These are phyloP conservation scores for Tetramorium bicarinatum DNA, from an alignment of 2,888 invertebrate species.

Conservation along the genomic window DNA sequence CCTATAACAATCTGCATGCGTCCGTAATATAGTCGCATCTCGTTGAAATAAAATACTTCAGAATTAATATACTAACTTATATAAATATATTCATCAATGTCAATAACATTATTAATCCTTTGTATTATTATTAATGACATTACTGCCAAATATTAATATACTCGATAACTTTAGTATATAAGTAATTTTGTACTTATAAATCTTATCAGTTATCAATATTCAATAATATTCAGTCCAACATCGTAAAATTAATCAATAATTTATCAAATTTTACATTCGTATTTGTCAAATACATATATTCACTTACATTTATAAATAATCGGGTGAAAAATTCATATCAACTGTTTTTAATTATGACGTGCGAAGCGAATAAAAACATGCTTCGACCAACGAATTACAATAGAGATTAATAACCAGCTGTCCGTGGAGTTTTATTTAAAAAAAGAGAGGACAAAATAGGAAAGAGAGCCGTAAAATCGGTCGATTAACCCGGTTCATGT, in stretches of 20 bases:
- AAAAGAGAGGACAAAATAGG: background rate
- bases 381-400: background rate
- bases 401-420: background rate
- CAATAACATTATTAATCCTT: background rate
- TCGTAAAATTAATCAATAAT: slow-evolving; percentile 19
- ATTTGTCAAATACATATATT: slow-evolving; percentile 16
- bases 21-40: background rate
- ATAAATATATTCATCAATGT: background rate
- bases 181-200: background rate
- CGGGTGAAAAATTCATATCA: slow-evolving; percentile 17
- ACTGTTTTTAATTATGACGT: slow-evolving; percentile 21
- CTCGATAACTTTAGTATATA: background rate
- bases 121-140: background rate
- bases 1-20: background rate
- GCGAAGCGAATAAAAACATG: slow-evolving; percentile 25
- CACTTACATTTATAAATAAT: background rate
- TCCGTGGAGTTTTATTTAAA: slow-evolving; percentile 21
- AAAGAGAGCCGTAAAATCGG: slow-evolving; percentile 11
- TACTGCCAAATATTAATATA: background rate
- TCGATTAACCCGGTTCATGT: slow-evolving; percentile 14
- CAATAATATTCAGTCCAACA: background rate
- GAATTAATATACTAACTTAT: background rate
- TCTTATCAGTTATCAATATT: background rate
- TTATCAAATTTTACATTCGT: slow-evolving; percentile 8
- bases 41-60: background rate